phyloP scores from a whole-genome alignment of 2,113 vertebrate species.

The Leptodactylus fuscus region DNA sequence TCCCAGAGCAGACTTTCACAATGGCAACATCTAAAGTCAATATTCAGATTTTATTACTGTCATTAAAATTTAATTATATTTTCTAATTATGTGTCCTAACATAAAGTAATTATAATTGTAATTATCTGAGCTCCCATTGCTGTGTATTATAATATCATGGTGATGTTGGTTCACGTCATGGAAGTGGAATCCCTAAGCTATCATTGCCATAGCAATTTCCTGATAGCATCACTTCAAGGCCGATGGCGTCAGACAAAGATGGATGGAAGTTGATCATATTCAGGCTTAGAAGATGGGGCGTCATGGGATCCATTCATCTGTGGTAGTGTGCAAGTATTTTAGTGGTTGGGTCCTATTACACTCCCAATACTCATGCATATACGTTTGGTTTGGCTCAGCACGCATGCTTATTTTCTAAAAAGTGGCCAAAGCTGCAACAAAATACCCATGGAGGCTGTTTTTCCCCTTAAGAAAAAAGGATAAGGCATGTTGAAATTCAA shows the following conservation, averaged over 20 bases:
- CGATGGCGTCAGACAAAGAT: background rate
- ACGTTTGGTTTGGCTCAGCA: too few species aligned
- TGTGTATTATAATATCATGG: background rate
- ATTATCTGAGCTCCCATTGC: background rate
- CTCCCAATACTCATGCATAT: too few species aligned
- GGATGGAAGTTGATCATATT: too few species aligned
- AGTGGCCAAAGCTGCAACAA: too few species aligned
- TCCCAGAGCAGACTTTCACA: background rate
- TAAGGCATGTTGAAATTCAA: too few species aligned
- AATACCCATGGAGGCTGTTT: too few species aligned
- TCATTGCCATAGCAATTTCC: background rate
- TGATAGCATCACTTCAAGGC: background rate
- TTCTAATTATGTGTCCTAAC: background rate
- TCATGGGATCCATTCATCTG: background rate
- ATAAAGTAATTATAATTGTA: slow-evolving; percentile 3
- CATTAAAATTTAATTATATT: slow-evolving; percentile 10
- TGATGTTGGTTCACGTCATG: background rate
- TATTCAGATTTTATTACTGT: background rate
- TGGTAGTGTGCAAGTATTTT: background rate
- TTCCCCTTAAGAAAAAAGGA: too few species aligned
- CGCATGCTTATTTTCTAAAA: too few species aligned
- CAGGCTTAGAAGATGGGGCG: too few species aligned
- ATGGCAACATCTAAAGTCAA: background rate
- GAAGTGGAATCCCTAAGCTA: background rate
- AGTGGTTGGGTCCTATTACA: background rate